These are phyloP conservation scores for Callocephalon fimbriatum DNA, from an alignment of 2,113 vertebrate genomes.

Conservation along the genomic window DNA sequence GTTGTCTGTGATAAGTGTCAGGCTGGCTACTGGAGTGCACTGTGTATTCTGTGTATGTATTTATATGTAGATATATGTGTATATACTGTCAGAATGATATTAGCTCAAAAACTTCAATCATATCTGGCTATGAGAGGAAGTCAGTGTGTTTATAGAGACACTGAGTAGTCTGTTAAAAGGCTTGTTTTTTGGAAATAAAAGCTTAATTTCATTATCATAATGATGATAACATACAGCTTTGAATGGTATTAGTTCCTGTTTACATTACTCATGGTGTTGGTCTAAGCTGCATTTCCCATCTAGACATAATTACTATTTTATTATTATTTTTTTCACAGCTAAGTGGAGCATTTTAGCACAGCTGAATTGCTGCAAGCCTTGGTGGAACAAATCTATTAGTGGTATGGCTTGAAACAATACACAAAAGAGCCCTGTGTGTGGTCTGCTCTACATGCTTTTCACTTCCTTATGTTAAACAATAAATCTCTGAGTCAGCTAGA, in stretches of 20 bases:
- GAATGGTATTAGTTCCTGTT: conserved; percentile 73
- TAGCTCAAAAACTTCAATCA: conserved; percentile 21
- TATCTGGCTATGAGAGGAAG: conserved; percentile 21
- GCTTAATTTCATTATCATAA: conserved; percentile 69
- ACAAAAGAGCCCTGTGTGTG: conserved; percentile 85
- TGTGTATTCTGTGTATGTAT: not conserved
- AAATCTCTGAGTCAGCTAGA: conserved; percentile 84
- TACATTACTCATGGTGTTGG: conserved; percentile 72
- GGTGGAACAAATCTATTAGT: conserved; percentile 87
- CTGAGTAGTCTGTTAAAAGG: conserved; percentile 25
- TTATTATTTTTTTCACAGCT: conserved; percentile 83
- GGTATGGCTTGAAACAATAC: conserved; percentile 82
- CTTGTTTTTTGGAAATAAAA: conserved; percentile 68
- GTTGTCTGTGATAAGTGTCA: not conserved
- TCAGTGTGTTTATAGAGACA: conserved; percentile 10
- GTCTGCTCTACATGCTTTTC: conserved; percentile 79
- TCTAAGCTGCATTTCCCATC: conserved; percentile 73
- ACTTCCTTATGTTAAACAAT: conserved; percentile 85
- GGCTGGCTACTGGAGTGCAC: not conserved
- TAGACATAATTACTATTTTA: conserved; percentile 82
- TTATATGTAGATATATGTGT: not conserved
- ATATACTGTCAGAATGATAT: not conserved
- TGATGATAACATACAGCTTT: conserved; percentile 56
- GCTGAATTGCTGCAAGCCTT: conserved; percentile 81
- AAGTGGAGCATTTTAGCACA: conserved; percentile 84